Evolutionary conservation across 23 tunicate genomes (phyloP).

Genomic region (Botrylloides violaceus): DNA sequence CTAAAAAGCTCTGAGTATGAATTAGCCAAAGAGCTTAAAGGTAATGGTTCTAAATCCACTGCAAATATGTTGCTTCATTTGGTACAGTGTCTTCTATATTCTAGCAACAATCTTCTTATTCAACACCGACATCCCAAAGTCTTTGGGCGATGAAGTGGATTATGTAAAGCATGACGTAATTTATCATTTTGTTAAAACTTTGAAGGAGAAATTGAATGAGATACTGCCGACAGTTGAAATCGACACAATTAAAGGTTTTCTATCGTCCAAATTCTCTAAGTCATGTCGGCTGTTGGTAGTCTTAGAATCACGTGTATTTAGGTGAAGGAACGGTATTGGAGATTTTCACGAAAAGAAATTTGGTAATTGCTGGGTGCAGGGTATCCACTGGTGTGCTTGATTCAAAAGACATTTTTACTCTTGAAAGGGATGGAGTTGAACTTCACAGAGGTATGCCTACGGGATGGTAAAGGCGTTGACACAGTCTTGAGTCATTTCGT

Average conservation of each 20-base stretch:
- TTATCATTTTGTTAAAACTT: constrained; percentile 48
- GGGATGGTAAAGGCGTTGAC: neutral
- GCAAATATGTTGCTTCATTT: neutral
- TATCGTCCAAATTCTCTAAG: neutral
- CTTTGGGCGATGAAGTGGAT: constrained; percentile 12
- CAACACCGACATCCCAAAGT: constrained; percentile 31
- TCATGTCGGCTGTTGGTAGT: neutral
- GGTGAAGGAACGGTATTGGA: constrained; percentile 42
- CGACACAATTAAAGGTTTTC: constrained; percentile 24
- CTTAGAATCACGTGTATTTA: neutral
- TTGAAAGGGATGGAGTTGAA: constrained; percentile 28
- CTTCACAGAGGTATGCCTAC: constrained; percentile 34
- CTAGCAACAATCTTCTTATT: constrained; percentile 40
- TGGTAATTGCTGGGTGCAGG: constrained; percentile 12
- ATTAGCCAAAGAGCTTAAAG: constrained; percentile 26
- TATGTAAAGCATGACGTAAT: constrained; percentile 32
- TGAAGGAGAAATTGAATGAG: constrained; percentile 20
- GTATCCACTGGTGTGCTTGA: constrained; percentile 24
- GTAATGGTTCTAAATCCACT: constrained; percentile 12
- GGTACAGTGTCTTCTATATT: neutral
- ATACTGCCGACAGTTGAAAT: constrained; percentile 18
- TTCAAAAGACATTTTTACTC: neutral
- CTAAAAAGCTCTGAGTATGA: constrained; percentile 30
- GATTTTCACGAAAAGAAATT: constrained; percentile 23
- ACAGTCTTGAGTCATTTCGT: neutral